Evolutionary conservation across 2,113 vertebrate genomes (phyloP).

Genomic region (Amia ocellicauda): DNA sequence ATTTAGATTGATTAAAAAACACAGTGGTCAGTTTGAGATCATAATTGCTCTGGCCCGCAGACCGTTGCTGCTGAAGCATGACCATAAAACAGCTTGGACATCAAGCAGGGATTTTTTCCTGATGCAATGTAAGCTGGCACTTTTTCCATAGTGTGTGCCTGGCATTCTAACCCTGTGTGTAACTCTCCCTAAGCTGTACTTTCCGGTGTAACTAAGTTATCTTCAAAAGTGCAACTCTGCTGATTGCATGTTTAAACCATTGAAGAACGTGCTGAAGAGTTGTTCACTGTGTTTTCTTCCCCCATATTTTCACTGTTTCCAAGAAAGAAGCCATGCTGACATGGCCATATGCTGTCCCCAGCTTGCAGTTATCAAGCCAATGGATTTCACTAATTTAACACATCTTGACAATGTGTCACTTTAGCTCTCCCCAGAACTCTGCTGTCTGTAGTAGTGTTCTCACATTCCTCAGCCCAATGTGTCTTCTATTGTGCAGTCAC

Average conservation of each 20-base stretch:
- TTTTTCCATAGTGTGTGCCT: no score
- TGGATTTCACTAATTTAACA: conserved; percentile 68
- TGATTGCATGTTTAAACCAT: no score
- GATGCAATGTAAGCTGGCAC: neutral
- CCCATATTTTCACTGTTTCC: conserved; percentile 23
- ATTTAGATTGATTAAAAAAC: conserved; percentile 32
- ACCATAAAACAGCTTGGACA: neutral
- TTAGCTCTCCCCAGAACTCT: conserved; percentile 60
- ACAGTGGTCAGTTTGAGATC: conserved; percentile 30
- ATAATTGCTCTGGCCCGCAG: neutral
- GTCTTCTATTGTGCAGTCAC: conserved; percentile 57
- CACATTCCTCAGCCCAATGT: conserved; percentile 58
- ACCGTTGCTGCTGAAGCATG: neutral
- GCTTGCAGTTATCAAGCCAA: conserved; percentile 68
- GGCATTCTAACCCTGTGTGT: no score
- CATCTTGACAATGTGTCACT: conserved; percentile 77
- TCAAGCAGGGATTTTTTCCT: neutral
- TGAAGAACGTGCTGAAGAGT: no score
- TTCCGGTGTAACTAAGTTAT: no score
- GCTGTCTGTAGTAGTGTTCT: conserved; percentile 34
- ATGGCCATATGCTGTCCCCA: conserved; percentile 73
- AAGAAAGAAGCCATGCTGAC: conserved; percentile 32
- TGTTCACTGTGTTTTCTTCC: no score
- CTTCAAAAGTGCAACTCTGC: no score
- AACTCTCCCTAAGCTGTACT: no score